A percentile compares a stretch with the other conserved stretches of the same genome.
Conservation (phyloP, 2,113 vertebrate species). For the Helogale parvula region DNA sequence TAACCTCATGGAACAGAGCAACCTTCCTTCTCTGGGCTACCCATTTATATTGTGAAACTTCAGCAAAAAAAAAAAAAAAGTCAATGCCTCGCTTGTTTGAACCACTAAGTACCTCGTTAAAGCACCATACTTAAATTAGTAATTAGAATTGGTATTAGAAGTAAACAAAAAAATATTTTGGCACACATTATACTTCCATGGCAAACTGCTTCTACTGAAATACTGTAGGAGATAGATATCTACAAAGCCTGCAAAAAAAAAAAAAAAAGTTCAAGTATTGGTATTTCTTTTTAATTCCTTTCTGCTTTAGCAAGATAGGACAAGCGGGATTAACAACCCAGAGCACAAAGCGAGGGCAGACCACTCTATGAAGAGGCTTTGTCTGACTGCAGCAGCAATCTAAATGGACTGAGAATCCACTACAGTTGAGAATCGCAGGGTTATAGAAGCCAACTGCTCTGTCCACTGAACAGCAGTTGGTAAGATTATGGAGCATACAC, state of each 20-base stretch:
- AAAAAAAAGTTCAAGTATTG: background rate
- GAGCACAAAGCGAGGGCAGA: background rate
- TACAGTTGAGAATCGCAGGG: background rate
- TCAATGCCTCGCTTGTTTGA: background rate
- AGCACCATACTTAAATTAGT: background rate
- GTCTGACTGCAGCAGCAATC: background rate
- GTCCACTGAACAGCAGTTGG: background rate
- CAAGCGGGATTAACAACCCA: background rate
- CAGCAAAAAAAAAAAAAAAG: background rate
- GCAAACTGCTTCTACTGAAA: background rate
- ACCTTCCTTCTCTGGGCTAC: background rate
- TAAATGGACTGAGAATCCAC: background rate
- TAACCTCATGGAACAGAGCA: background rate
- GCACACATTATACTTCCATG: background rate
- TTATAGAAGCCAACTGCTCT: constrained; percentile 27
- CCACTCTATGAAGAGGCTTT: background rate
- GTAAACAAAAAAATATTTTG: background rate
- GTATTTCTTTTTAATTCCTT: background rate
- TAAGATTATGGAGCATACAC: background rate
- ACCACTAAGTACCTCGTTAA: background rate
- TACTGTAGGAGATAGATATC: background rate
- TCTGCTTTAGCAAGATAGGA: background rate
- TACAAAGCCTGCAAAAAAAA: background rate
- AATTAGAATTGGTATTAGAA: background rate
- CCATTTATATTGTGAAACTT: background rate